phyloP scores from a whole-genome alignment of 2,888 invertebrate genomes.

The Listrodromus nycthemerus region DNA sequence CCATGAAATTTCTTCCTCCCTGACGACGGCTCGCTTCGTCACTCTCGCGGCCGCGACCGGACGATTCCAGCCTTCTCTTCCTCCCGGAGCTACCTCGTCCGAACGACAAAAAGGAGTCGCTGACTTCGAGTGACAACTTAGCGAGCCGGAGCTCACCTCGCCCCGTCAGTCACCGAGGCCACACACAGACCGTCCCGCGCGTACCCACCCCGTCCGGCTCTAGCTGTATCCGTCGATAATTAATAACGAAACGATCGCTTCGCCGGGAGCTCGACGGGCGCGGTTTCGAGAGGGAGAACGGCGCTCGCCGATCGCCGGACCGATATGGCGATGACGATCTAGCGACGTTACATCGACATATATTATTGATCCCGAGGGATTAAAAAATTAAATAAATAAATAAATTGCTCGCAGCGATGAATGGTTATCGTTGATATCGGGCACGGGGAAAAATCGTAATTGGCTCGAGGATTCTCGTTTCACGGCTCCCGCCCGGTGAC shows the following conservation, averaged over 20 bases:
- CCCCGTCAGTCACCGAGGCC: conserved; percentile 73
- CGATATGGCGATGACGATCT: conserved; percentile 10
- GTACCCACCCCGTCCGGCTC: conserved; percentile 12
- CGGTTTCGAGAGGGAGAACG: not conserved
- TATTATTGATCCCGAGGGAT: conserved; percentile 28
- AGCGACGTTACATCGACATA: conserved; percentile 1
- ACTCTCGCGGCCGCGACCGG: conserved; percentile 30
- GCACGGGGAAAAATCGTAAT: conserved; percentile 33
- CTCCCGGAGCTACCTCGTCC: conserved; percentile 57
- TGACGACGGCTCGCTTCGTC: conserved; percentile 31
- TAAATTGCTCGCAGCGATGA: not conserved
- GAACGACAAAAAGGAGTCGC: conserved; percentile 80
- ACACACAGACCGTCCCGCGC: conserved; percentile 70
- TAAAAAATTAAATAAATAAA: not conserved
- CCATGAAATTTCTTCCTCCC: conserved; percentile 64
- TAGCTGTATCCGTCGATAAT: conserved; percentile 60
- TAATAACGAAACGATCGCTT: conserved; percentile 53
- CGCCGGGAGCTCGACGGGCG: not conserved
- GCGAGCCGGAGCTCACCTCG: conserved; percentile 82
- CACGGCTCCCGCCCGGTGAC: conserved; percentile 31
- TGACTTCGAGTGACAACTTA: conserved; percentile 83
- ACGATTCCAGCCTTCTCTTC: conserved; percentile 37
- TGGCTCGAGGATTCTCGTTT: conserved; percentile 50
- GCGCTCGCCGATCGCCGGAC: conserved; percentile 8
- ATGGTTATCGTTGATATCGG: not conserved